Percentiles rank a stretch among this genome's conserved stretches.
Conservation (phyloP, 2,888 invertebrate genomes). For the Catocala fraxini region DNA sequence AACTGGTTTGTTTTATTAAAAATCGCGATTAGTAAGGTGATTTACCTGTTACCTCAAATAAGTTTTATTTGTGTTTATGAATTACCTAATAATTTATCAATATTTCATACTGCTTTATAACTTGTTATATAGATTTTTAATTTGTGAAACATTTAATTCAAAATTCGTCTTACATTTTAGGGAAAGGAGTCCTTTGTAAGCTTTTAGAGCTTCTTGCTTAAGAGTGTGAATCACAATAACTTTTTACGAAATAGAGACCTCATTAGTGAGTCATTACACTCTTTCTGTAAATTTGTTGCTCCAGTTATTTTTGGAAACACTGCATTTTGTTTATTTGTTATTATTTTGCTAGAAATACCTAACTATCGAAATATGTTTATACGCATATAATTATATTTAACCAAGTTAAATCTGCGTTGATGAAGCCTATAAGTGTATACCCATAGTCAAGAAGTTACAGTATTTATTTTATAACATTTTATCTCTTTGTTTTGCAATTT, state of each 20-base stretch:
- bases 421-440: too few relatives aligned
- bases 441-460: too few relatives aligned
- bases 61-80: too few relatives aligned
- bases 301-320: slow-evolving; percentile 18
- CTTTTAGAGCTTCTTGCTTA: slow-evolving; percentile 14
- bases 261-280: background rate
- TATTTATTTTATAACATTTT: background rate
- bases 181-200: slow-evolving; percentile 2
- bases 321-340: slow-evolving; percentile 11
- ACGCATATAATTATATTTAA: too few relatives aligned
- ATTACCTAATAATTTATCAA: background rate
- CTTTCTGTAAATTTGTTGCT: slow-evolving; percentile 1
- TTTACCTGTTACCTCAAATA: background rate
- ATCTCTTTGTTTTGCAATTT: background rate
- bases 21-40: background rate
- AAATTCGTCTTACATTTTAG: background rate
- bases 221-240: slow-evolving; percentile 7
- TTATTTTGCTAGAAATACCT: background rate
- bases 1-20: background rate
- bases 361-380: too few relatives aligned
- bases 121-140: background rate
- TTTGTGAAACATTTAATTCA: background rate
- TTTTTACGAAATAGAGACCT: background rate
- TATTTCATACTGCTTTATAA: background rate
- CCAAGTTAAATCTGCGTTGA: too few relatives aligned